These are phyloP conservation scores for Sorex araneus DNA, from an alignment of 2,113 vertebrate genomes.

Conservation along the genomic window DNA sequence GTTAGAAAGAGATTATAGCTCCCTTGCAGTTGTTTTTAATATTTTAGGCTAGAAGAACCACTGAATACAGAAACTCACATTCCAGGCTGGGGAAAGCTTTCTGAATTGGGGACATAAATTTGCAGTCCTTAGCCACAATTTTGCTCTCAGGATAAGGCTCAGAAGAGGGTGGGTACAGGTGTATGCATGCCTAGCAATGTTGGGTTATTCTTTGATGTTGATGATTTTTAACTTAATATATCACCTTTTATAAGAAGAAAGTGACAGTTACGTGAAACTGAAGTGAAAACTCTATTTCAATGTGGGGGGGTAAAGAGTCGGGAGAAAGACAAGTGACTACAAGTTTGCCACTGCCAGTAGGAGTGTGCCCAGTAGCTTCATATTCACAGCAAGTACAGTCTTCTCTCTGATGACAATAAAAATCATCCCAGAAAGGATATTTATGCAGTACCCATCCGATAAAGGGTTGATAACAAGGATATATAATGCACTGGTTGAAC, in stretches of 20 bases:
- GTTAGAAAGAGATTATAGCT: constrained; percentile 67
- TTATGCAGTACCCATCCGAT: too few relatives aligned
- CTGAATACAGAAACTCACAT: constrained; percentile 39
- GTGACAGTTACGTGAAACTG: constrained; percentile 58
- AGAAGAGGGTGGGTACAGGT: background rate
- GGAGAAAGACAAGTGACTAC: constrained; percentile 61
- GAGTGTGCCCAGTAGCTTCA: background rate
- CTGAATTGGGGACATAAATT: background rate
- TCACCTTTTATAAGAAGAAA: constrained; percentile 59
- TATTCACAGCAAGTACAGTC: constrained; percentile 52
- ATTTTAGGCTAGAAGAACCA: constrained; percentile 43
- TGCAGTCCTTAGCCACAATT: constrained; percentile 24
- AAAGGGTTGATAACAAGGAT: too few relatives aligned
- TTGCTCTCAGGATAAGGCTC: background rate
- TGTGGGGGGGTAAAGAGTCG: constrained; percentile 56
- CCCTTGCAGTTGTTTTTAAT: constrained; percentile 46
- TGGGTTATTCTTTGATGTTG: constrained; percentile 44
- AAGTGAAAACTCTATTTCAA: constrained; percentile 67
- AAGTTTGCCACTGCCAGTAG: constrained; percentile 25
- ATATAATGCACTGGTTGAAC: too few relatives aligned
- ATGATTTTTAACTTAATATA: constrained; percentile 56
- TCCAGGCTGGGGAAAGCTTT: background rate
- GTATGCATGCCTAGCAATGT: background rate
- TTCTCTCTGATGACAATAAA: constrained; percentile 84
- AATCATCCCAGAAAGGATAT: constrained; percentile 75